Evolutionary conservation across 2,888 invertebrate genomes (phyloP), one percentile per base, ranked within the genome.

Genomic region (Lithophane leautieri): DNA sequence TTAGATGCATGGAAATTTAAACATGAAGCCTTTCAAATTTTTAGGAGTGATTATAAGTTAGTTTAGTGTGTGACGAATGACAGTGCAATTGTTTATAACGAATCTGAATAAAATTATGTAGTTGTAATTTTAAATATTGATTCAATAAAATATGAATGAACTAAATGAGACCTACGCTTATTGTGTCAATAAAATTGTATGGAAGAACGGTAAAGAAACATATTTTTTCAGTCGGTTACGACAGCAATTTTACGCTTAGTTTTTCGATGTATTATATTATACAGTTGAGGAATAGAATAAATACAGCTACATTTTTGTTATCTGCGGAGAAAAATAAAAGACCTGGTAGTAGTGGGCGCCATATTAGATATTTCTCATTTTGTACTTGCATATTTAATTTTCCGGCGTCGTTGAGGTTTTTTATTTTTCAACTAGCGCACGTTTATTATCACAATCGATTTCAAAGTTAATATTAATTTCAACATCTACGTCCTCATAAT

Each of bases 201-300:
- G 86, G 86, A 90, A 88, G 88, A 83, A 86, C 85, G 83, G 75
- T 87, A 86, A 86, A 90, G 85, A 91, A 89, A 92, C 88, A 93
- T 94, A 94, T 95, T 94, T 95, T 94, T 94, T 92, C 93, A 93
- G 80, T 90, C 86, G 91, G 91, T 91, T 90, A 90, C 89, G 90
- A 91, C 90, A 85, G 89, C 88, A 85, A 88, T 81, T 88, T 78
- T 91, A 92, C 90, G 92, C 90, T 92, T 93, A 91, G 90, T 91
- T 91, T 91, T 92, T 90, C 90, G 88, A 90, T 92, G 86, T 91
- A 83, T 84, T 84, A 85, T 95, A 83, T 83, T 82, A 86, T 87
- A 88, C 88, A 88, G 89, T 88, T 80, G 89, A 84, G 89, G 88
- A 88, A 88, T 87, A 75, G n/a, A 70, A 78, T n/a, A 11, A 54